Base-by-base conservation (phyloP, 2,888 invertebrate genomes). In the Drosophila helvetica region DNA sequence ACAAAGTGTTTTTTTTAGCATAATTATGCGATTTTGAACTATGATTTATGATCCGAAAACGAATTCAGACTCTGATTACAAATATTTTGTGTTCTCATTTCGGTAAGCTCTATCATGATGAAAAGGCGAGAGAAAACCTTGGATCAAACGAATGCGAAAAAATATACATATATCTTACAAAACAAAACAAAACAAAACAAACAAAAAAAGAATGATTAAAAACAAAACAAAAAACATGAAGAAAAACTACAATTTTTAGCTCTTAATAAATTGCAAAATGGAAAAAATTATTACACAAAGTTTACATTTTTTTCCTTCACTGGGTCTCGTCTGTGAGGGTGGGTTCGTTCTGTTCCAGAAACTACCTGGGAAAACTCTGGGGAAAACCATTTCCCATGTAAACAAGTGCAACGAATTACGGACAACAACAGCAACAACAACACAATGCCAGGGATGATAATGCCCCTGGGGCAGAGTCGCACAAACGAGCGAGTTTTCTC, bases 1-100 rank as follows among this genome's bases (percentile, higher is more conserved):
- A 91, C 90, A 91, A 91, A 91, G 89, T 91, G 90, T 81, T 71
- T 75, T 75, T 78, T 80, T 80, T 82, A 91, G 89, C 90, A 88
- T 87, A 90, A 88, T 87, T 86, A 85, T 83, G 72, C 78, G 50
- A 77, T 45, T 57, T 47, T 59, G 38, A 59, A 71, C 65, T 65
- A 74, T 74, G 61, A 70, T 74, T 74, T 69, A 48, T 43, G 61
- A 64, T 71, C 54, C 66, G 65, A 47, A 43, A 48, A 15, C 48
- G 67, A 66, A 66, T 56, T 54, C 59, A 12, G 42, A 54, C 46
- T 25, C 45, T 43, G 60, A 56, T 61, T 48, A 62, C 22, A 48
- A 22, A 22, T 47, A 33, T 33, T 38, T 66, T 70, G 38, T 61
- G 71, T 69, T 69, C 54, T 54, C 71, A 50, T 62, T 69, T 69